Base-by-base conservation (phyloP, 2,797 vertebrate species). In the Poecile montanus region DNA sequence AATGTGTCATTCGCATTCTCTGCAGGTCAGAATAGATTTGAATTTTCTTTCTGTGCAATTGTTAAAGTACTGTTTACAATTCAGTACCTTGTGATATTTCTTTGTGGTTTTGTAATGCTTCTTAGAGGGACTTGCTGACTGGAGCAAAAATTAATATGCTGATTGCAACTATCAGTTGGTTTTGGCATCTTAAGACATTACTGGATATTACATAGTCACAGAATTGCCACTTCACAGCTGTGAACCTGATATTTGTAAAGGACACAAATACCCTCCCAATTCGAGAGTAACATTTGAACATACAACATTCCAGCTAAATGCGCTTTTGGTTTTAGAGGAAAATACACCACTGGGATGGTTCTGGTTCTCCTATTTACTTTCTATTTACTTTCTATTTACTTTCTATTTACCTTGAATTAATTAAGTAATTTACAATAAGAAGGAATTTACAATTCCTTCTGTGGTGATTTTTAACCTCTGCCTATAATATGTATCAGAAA, bases 231-330 rank as follows among this genome's bases (percentile, higher is more conserved):
- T 60, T 81, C 8, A n/a, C 4, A 40, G 13, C 9, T 23, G 61
- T 27, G 7, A 88, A 74, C 56, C 12, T 74, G n/a, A 25, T 83
- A 67, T 63, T 71, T 61, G 12, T 63, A 40, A 90, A 90, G 20
- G 8, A 34, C 10, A 6, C 2, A 66, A 54, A 51, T 10, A 4
- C 48, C 34, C 16, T 73, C 7, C 30, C 8, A n/a, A 0, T 60
- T 34, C 76, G 17, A 70, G 22, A 62, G 17, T 8, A 73, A 19
- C 3, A 17, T 70, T 68, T 65, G 27, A 60, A 74, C 32, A 72
- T 32, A 14, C 36, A 30, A 44, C 18, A 86, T 7, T 18, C 13
- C 21, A 19, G 13, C 47, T 78, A 32, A 38, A 17, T 32, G 60
- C 3, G 5, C 5, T 62, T 70, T 45, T 45, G 3, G 7, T 21